A percentile compares a stretch with the other conserved stretches of the same genome.
Conservation (phyloP, 2,888 invertebrate species). For the Argyresthia albistria region DNA sequence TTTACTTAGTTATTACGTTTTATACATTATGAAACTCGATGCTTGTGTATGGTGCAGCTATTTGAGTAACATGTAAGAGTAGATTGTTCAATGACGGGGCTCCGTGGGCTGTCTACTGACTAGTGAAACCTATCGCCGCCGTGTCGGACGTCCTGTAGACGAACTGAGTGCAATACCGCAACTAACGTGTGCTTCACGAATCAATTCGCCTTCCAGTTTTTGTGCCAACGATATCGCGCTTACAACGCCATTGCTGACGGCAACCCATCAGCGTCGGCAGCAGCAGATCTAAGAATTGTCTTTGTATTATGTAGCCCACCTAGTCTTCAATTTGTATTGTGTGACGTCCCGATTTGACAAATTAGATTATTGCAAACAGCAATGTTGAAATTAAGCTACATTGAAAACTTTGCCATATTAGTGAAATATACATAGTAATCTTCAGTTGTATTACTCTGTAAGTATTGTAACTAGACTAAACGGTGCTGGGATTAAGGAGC, state of each 20-base stretch:
- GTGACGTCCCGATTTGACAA: constrained; percentile 39
- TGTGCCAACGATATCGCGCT: neutral
- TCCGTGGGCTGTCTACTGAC: too few relatives aligned
- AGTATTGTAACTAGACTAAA: constrained; percentile 63
- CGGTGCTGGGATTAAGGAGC: constrained; percentile 68
- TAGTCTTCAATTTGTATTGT: constrained; percentile 56
- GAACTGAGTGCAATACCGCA: constrained; percentile 18
- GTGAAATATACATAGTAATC: constrained; percentile 53
- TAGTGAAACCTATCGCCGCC: too few relatives aligned
- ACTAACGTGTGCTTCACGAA: constrained; percentile 14
- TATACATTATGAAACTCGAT: constrained; percentile 26
- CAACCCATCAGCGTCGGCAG: neutral
- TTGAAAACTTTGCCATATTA: constrained; percentile 74
- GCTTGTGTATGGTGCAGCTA: constrained; percentile 43
- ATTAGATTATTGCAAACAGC: constrained; percentile 41
- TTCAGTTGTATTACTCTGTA: constrained; percentile 45
- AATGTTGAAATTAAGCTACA: constrained; percentile 59
- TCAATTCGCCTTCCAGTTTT: neutral
- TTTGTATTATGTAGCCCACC: constrained; percentile 43
- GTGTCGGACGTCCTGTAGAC: too few relatives aligned
- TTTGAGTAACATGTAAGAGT: constrained; percentile 21
- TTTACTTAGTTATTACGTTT: constrained; percentile 26
- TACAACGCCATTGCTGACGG: neutral
- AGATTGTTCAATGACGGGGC: too few relatives aligned
- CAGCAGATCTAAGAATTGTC: neutral